Conservation (phyloP, 1,140 invertebrate genomes). For the Drosophila nikananu region DNA sequence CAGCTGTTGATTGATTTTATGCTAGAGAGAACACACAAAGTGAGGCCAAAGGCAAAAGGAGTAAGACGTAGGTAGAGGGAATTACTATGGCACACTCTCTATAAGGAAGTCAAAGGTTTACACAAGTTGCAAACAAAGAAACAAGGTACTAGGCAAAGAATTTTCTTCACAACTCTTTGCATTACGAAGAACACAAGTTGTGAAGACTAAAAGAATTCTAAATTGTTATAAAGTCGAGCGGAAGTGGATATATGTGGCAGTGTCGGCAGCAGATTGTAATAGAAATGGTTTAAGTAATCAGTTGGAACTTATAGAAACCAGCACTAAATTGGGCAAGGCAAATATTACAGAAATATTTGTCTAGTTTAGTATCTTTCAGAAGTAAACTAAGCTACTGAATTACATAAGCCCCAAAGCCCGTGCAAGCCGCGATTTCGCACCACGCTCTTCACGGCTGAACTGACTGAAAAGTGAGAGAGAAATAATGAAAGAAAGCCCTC, state of each 20-base stretch:
- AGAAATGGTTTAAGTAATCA: neutral
- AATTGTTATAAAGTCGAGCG: neutral
- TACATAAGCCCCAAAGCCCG: slow-evolving; percentile 17
- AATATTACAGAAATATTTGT: neutral
- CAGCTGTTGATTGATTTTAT: slow-evolving; percentile 80
- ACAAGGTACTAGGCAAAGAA: neutral
- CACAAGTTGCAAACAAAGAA: neutral
- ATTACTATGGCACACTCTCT: slow-evolving; percentile 1
- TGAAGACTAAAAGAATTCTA: neutral
- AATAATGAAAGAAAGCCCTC: slow-evolving; percentile 20
- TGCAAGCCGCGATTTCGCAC: neutral
- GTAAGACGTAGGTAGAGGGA: slow-evolving; percentile 23
- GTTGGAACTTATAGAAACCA: neutral
- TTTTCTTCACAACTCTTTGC: no score
- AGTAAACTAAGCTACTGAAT: neutral
- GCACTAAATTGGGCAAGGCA: neutral
- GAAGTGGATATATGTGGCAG: slow-evolving; percentile 1
- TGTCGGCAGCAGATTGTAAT: neutral
- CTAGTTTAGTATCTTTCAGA: neutral
- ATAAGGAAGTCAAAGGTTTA: slow-evolving; percentile 32
- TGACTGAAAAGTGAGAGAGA: slow-evolving; percentile 48
- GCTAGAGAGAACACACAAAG: slow-evolving; percentile 56
- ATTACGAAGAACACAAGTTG: neutral
- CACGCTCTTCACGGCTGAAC: slow-evolving; percentile 26
- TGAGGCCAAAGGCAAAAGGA: slow-evolving; percentile 17